phyloP scores from a whole-genome alignment of 2,797 vertebrate species.

The Apogon hyalosoma region DNA sequence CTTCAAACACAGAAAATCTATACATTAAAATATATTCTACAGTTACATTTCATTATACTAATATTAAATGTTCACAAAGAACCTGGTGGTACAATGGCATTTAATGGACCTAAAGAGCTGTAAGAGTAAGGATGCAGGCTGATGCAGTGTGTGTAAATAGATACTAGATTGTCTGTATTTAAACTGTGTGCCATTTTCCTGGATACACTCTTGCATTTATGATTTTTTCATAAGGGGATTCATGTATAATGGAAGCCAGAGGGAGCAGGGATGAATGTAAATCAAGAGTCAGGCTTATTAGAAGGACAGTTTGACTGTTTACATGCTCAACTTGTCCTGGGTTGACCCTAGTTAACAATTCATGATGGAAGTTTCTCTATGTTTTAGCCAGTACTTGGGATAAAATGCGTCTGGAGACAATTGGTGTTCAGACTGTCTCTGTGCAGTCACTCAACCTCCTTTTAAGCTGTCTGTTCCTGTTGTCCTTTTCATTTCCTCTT shows the following conservation, averaged over 20 bases:
- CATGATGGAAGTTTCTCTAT: slow-evolving; percentile 69
- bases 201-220: slow-evolving; percentile 73
- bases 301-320: slow-evolving; percentile 78
- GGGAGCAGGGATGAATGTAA: slow-evolving; percentile 69
- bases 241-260: slow-evolving; percentile 72
- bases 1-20: no score
- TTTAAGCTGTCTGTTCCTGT: slow-evolving; percentile 69
- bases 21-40: no score
- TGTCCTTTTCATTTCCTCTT: slow-evolving; percentile 62
- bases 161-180: slow-evolving; percentile 61
- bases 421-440: slow-evolving; percentile 52
- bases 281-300: slow-evolving; percentile 78
- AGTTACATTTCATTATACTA: no score
- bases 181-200: slow-evolving; percentile 62
- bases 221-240: slow-evolving; percentile 76
- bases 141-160: slow-evolving; percentile 43
- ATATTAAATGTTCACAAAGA: background rate
- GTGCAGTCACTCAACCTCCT: slow-evolving; percentile 71
- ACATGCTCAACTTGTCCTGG: slow-evolving; percentile 75
- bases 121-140: slow-evolving; percentile 10
- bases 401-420: slow-evolving; percentile 69
- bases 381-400: slow-evolving; percentile 57
- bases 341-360: slow-evolving; percentile 81
- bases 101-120: slow-evolving; percentile 10
- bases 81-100: slow-evolving; percentile 13